These are phyloP conservation scores for Mactromeris polynyma DNA, from an alignment of 2,888 invertebrate species.

Conservation along the genomic window DNA sequence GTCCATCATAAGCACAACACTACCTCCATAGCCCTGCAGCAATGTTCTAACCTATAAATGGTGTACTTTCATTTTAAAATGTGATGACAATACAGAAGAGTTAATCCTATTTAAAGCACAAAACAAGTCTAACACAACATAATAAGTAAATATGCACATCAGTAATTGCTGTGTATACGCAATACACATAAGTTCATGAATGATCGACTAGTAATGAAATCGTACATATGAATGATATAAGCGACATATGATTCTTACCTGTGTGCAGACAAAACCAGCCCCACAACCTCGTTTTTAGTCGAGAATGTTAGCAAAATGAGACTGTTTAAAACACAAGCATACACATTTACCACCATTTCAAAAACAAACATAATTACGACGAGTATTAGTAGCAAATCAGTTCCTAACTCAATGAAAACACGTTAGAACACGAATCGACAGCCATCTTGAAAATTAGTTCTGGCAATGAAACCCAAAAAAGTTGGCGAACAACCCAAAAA, in stretches of 20 bases:
- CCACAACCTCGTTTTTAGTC: background rate
- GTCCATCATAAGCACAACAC: no score
- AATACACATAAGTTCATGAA: background rate
- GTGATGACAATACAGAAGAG: background rate
- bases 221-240: conserved; percentile 46
- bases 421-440: conserved; percentile 81
- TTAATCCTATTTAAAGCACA: background rate
- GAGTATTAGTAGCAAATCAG: background rate
- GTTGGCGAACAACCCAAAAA: conserved; percentile 73
- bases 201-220: background rate
- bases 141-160: background rate
- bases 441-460: conserved; percentile 82
- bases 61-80: background rate
- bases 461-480: conserved; percentile 72
- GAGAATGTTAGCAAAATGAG: background rate
- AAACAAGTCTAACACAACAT: background rate
- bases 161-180: background rate
- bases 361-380: conserved; percentile 1
- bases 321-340: background rate
- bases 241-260: conserved; percentile 60
- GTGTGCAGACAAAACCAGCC: conserved; percentile 14
- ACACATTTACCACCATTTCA: conserved; percentile 3
- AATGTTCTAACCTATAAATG: background rate
- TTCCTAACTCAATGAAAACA: conserved; percentile 65
- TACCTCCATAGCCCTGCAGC: no score